Evolutionary conservation across 2,888 invertebrate species (phyloP).

Genomic region (Diarsia brunnea): DNA sequence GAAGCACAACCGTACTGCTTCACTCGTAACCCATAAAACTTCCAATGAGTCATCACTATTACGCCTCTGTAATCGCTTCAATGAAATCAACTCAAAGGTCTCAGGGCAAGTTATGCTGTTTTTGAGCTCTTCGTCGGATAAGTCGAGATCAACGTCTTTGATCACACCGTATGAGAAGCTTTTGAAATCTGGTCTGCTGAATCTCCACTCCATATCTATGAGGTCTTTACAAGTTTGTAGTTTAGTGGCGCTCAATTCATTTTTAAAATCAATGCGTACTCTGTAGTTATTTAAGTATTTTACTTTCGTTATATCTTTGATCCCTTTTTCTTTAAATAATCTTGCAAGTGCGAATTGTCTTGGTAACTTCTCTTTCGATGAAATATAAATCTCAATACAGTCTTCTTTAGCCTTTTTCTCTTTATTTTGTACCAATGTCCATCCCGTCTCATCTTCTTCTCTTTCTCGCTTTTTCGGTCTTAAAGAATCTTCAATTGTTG

Average conservation of each 20-base stretch:
- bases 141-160: conserved; percentile 40
- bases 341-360: background rate
- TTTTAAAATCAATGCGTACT: conserved; percentile 16
- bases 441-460: conserved; percentile 3
- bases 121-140: conserved; percentile 1
- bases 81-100: background rate
- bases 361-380: conserved; percentile 5
- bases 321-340: conserved; percentile 17
- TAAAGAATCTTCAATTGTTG: background rate
- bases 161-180: conserved; percentile 13
- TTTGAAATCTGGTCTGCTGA: conserved; percentile 10
- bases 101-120: conserved; percentile 1
- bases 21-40: background rate
- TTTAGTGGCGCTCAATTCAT: background rate
- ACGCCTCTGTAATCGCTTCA: background rate
- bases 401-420: conserved; percentile 15
- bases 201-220: conserved; percentile 17
- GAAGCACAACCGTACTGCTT: background rate
- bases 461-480: conserved; percentile 1
- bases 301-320: conserved; percentile 9
- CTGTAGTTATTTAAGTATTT: conserved; percentile 17
- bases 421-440: conserved; percentile 6
- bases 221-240: conserved; percentile 4
- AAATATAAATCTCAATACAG: conserved; percentile 6
- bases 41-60: background rate